Percentiles rank a stretch among this genome's conserved stretches.
Conservation (phyloP, 2,113 vertebrate genomes). For the Bagarius yarrelli region DNA sequence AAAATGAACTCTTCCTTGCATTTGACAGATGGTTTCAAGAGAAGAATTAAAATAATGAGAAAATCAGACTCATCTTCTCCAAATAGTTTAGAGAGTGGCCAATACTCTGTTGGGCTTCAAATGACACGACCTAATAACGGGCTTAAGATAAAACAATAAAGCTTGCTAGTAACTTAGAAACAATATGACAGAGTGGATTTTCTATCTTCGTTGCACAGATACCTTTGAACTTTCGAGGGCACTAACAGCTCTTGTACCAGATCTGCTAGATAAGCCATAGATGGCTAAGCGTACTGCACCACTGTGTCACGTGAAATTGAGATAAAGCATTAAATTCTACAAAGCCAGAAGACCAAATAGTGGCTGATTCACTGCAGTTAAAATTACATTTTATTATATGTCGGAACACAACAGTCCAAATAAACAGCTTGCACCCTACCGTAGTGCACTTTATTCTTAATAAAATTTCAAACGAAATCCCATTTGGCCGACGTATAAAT, state of each 20-base stretch:
- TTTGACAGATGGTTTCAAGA: not conserved
- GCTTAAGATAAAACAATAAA: slow-evolving; percentile 71
- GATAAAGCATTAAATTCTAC: slow-evolving; percentile 40
- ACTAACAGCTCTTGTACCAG: slow-evolving; percentile 21
- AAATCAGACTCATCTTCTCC: slow-evolving; percentile 31
- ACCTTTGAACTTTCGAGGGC: slow-evolving; percentile 47
- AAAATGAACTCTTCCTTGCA: not conserved
- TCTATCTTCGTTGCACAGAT: slow-evolving; percentile 46
- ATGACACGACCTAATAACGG: slow-evolving; percentile 61
- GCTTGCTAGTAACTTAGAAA: slow-evolving; percentile 62
- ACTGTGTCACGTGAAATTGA: slow-evolving; percentile 32
- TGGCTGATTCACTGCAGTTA: slow-evolving; percentile 20
- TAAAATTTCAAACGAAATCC: slow-evolving; percentile 36
- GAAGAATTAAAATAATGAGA: slow-evolving; percentile 15
- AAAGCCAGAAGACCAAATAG: slow-evolving; percentile 6
- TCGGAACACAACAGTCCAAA: slow-evolving; percentile 24
- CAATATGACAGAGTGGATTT: slow-evolving; percentile 66
- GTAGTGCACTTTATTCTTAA: slow-evolving; percentile 29
- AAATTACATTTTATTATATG: slow-evolving; percentile 21
- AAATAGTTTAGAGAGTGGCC: slow-evolving; percentile 16
- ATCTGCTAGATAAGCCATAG: slow-evolving; percentile 15
- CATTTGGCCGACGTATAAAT: slow-evolving; percentile 13
- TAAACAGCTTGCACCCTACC: slow-evolving; percentile 25
- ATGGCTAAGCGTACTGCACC: slow-evolving; percentile 19
- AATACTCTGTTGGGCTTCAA: slow-evolving; percentile 52